Base-by-base conservation (phyloP, 2,113 vertebrate genomes). In the Gallinago media region DNA sequence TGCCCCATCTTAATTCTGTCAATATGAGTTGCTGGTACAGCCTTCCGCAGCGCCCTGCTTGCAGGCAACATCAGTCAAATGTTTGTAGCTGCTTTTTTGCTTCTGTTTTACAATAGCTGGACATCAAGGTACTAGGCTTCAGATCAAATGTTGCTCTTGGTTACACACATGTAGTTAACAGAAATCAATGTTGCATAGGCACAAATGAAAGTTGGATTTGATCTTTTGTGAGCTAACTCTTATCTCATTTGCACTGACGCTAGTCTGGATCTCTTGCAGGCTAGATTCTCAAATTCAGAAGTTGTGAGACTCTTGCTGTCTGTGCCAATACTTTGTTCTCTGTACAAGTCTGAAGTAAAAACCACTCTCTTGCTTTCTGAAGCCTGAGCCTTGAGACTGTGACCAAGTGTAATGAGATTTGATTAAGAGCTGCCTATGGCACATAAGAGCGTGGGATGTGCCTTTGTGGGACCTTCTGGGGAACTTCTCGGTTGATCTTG, bases 91-190 rank as follows among this genome's bases (percentile, higher is more conserved):
- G 55, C 75, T 49, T 67, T 74, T 32, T 85, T 75, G 63, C 71
- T 84, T 86, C 44, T 96, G 85, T 88, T 74, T 81, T 89, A 66
- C 80, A 71, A 49, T 86, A 92, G 62, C 70, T 85, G 95, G 91
- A 49, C 84, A 88, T 95, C 71, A 84, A 73, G 86, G 92, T 93
- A 92, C 58, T 49, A 47, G 67, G 59, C 78, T 85, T 85, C 56
- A 82, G 82, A 91, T 96, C 88, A 95, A 85, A 91, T 87, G 96
- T 94, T 94, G 82, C 95, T 92, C 85, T 83, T 83, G 68, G 92
- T 95, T 96, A 91, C 91, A 88, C 66, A 55, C 47, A 62, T 71
- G 78, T 83, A 96, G 76, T 90, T 96, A 85, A 75, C 65, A 89
- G 89, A 94, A 93, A 92, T 94, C 86, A 52, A 70, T 91, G 93